Evolutionary conservation across 1,140 invertebrate species (phyloP), one percentile per base, ranked within the genome.

Genomic region (Musca domestica): DNA sequence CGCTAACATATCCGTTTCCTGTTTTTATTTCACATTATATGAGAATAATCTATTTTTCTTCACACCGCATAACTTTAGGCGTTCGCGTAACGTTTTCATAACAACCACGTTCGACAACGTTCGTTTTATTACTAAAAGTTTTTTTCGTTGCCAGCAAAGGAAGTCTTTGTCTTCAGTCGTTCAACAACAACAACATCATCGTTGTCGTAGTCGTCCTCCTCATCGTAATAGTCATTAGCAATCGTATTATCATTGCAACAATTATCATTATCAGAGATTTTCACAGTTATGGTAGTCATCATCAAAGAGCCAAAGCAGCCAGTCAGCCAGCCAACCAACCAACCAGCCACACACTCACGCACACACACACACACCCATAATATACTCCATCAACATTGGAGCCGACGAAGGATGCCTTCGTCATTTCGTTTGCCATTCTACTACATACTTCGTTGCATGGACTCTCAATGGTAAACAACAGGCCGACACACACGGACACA

Each of bases 21-120:
- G 56, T 61, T 41, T 61, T 61, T 7, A 61, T 12, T 58, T 17
- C 56, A 41, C 10, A 41, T 41, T 41, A 10, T 41, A 41, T 41
- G 2, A 10, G 2, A 41, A 9, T 41, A 30, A 30, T 30, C 12
- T 41, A 41, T 41, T 41, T 41, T 10, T 9, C 12, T 41, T 41
- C 2, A 9, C 12, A 7, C 12, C 34, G n/a, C n/a, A n/a, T n/a
- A n/a, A n/a, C n/a, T n/a, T n/a, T n/a, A n/a, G n/a, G 34, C 34
- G 34, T 41, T 41, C 34, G 34, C 34, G 10, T 41, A 5, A 41
- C 56, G 56, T 61, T 61, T 61, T 61, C 27, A 61, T 20, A 61
- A 61, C 56, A 61, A 61, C 56, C 56, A 61, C 56, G 56, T 61
- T 61, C 56, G 56, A 30, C 56, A 61, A 61, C 56, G 56, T 61